A percentile compares a stretch with the other conserved stretches of the same genome.
These are phyloP conservation scores for Morpho helenor DNA, from an alignment of 2,888 invertebrate genomes.

Conservation along the genomic window DNA sequence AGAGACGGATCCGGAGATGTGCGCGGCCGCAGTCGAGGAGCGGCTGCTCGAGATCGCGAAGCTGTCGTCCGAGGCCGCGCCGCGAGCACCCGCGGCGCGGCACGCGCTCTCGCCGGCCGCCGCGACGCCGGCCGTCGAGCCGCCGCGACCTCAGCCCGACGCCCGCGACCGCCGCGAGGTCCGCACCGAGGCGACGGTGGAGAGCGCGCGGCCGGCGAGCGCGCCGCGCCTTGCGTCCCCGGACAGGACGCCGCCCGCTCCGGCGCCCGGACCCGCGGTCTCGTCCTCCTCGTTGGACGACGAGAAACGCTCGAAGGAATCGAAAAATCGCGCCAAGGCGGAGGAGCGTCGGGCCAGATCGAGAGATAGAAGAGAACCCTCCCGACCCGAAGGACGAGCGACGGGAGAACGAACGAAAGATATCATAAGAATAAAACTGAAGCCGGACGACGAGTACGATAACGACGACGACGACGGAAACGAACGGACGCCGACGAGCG, in stretches of 20 bases:
- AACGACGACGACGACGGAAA: conserved; percentile 55
- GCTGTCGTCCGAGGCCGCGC: conserved; percentile 27
- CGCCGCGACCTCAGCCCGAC: conserved; percentile 32
- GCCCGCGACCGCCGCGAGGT: conserved; percentile 57
- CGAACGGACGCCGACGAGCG: conserved; percentile 40
- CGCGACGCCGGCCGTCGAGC: conserved; percentile 4
- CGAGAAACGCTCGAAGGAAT: conserved; percentile 55
- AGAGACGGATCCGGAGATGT: conserved; percentile 71
- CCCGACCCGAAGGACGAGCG: conserved; percentile 50
- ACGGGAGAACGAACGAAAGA: conserved; percentile 54
- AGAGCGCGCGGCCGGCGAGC: conserved; percentile 33
- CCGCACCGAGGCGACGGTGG: conserved; percentile 59
- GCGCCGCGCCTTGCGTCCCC: conserved; percentile 31
- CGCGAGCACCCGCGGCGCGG: background rate
- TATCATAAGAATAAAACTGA: conserved; percentile 82
- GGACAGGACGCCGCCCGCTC: too few species aligned
- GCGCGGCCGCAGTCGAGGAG: conserved; percentile 68
- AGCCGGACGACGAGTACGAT: conserved; percentile 85
- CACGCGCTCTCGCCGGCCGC: background rate
- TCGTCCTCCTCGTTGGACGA: conserved; percentile 33
- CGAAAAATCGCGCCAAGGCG: conserved; percentile 45
- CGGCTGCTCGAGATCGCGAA: conserved; percentile 65
- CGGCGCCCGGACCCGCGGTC: conserved; percentile 18
- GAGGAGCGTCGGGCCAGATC: conserved; percentile 55
- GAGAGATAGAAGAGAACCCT: conserved; percentile 49